Base-by-base conservation (phyloP, 2,113 vertebrate genomes). In the Maccullochella peelii region DNA sequence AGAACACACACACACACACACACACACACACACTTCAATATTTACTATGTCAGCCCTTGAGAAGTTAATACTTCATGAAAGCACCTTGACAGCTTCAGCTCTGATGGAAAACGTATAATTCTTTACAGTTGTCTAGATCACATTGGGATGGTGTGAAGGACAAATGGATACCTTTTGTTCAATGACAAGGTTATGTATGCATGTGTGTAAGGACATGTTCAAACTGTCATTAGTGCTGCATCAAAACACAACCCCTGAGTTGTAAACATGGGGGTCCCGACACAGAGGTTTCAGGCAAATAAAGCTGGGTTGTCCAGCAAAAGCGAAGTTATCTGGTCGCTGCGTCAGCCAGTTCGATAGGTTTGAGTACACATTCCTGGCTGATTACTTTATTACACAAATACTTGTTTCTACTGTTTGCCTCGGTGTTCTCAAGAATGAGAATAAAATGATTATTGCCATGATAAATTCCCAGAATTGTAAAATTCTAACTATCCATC, bases 41-140 rank as follows among this genome's bases (percentile, higher is more conserved):
- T 77, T 65, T 78, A 36, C 63, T 57, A 1, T 58, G 21, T 44
- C 66, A 80, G 40, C 21, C 16, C 18, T 27, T 65, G 27, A 74
- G 63, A 65, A 42, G 6, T 79, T 36, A 72, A 72, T 63, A 44
- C 33, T 59, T 57, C 21, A 65, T 75, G 81, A 75, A 68, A 49
- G 61, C 49, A 30, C 50, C 20, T 70, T 67, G 42, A 74, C 77
- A 66, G 38, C 73, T 77, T 74, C 61, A 36, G 27, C 47, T 72
- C 54, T 84, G 70, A 30, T 73, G 30, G 52, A 25, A 67, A 75
- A 50, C 61, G 62, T 36, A 8, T 70, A 7, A 70, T 75, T 40
- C 36, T 38, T 14, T 27, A 6, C 44, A 61, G n/a, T 52, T 78
- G 2, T 18, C 23, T 57, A 3, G 11, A 27, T 73, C 25, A 27